phyloP scores from a whole-genome alignment of 2,797 vertebrate genomes.

The Erpetoichthys calabaricus region DNA sequence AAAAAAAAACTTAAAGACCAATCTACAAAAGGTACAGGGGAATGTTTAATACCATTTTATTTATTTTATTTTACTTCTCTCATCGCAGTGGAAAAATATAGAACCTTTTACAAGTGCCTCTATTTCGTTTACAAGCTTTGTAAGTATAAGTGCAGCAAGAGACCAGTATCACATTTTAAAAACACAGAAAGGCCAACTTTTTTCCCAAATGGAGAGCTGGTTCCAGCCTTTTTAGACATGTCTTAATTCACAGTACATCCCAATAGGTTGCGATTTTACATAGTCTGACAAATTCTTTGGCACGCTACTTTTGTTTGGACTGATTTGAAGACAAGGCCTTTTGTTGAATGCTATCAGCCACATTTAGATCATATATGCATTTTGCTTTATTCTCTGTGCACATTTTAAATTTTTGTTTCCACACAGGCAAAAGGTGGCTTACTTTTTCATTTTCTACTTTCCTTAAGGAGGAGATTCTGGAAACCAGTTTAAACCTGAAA shows the following conservation, averaged over 20 bases:
- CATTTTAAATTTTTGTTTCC: slow-evolving; percentile 28
- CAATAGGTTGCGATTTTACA: slow-evolving; percentile 44
- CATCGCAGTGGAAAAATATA: slow-evolving; percentile 95
- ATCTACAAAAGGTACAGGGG: slow-evolving; percentile 56
- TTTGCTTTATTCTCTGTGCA: slow-evolving; percentile 37
- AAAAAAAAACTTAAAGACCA: slow-evolving; percentile 29
- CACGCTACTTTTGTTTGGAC: slow-evolving; percentile 59
- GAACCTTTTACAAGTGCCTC: slow-evolving; percentile 89
- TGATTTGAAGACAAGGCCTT: slow-evolving; percentile 34
- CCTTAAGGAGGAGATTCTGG: slow-evolving; percentile 25
- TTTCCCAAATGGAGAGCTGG: slow-evolving; percentile 43
- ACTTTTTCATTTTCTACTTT: slow-evolving; percentile 14
- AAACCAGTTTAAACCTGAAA: slow-evolving; percentile 18
- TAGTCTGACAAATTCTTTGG: slow-evolving; percentile 64
- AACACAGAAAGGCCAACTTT: slow-evolving; percentile 48
- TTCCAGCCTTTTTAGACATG: slow-evolving; percentile 30
- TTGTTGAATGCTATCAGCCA: slow-evolving; percentile 25
- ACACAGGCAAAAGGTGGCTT: slow-evolving; percentile 38
- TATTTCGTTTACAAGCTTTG: slow-evolving; percentile 40
- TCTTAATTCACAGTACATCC: slow-evolving; percentile 26
- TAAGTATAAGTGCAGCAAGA: slow-evolving; percentile 66
- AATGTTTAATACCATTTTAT: slow-evolving; percentile 90
- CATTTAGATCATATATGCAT: slow-evolving; percentile 43
- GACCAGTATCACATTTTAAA: slow-evolving; percentile 49
- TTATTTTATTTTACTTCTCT: slow-evolving; percentile 54